Conservation (phyloP, 1,140 invertebrate species). For the Tetragonula clypearis region DNA sequence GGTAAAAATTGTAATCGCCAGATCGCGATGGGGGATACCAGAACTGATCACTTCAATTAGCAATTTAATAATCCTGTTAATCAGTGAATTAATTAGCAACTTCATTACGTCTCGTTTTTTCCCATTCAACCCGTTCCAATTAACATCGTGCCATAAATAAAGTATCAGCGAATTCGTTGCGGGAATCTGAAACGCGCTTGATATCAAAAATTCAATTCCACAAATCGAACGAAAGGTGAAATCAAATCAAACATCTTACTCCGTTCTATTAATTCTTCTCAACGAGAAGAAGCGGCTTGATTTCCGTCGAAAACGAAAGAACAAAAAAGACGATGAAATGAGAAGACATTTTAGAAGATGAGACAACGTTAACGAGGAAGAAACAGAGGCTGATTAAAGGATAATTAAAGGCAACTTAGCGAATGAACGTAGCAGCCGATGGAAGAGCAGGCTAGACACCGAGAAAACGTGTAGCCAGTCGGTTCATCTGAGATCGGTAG, state of each 20-base stretch:
- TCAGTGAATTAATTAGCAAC: background rate
- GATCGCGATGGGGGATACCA: no score
- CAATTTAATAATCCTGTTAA: background rate
- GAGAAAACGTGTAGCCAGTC: slow-evolving; percentile 41
- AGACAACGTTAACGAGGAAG: background rate
- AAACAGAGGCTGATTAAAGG: background rate
- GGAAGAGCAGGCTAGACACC: slow-evolving; percentile 21
- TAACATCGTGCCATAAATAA: background rate
- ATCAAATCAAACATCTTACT: background rate
- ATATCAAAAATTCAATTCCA: background rate
- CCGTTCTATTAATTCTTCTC: background rate
- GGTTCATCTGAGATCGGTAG: slow-evolving; percentile 41
- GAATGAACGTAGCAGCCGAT: background rate
- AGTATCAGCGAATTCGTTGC: background rate
- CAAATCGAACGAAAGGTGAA: background rate
- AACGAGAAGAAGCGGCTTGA: no score
- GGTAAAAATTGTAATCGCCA: background rate
- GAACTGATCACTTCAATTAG: background rate
- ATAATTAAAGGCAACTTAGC: slow-evolving; percentile 45
- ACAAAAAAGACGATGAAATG: no score
- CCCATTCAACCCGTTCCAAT: background rate
- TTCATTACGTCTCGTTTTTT: background rate
- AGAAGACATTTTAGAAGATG: background rate
- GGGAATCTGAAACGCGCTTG: background rate
- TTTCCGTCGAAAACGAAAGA: no score